Evolutionary conservation across 2,888 invertebrate species (phyloP).

Genomic region (Dynastes grantii): DNA sequence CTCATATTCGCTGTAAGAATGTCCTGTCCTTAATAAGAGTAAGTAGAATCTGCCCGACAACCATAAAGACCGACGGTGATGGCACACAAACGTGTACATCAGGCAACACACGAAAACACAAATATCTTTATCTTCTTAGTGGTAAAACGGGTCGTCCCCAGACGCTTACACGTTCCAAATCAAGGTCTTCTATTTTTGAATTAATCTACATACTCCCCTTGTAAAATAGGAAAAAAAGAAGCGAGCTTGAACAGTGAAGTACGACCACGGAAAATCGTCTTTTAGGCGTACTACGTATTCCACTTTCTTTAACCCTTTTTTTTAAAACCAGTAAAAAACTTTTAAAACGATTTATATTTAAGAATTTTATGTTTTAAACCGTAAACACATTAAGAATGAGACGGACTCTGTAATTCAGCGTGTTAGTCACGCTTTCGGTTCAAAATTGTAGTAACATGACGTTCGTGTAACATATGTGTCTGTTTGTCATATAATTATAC

Average conservation of each 20-base stretch:
- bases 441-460: too few species aligned
- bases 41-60: constrained; percentile 12
- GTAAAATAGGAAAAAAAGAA: constrained; percentile 32
- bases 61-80: constrained; percentile 22
- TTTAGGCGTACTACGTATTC: not conserved
- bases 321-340: too few species aligned
- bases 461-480: too few species aligned
- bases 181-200: constrained; percentile 43
- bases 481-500: too few species aligned
- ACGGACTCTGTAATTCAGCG: too few species aligned
- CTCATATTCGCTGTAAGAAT: constrained; percentile 22
- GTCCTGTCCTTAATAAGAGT: constrained; percentile 17
- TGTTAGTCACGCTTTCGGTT: too few species aligned
- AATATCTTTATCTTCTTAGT: constrained; percentile 39
- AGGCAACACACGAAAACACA: constrained; percentile 30
- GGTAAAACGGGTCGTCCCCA: constrained; percentile 34
- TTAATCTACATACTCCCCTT: constrained; percentile 40
- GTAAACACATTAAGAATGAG: too few species aligned
- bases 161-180: constrained; percentile 32
- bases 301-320: too few species aligned
- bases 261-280: constrained; percentile 2
- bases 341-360: too few species aligned
- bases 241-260: not conserved
- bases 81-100: constrained; percentile 16
- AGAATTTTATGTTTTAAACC: too few species aligned